These are phyloP conservation scores for Anableps anableps DNA, from an alignment of 2,797 vertebrate species.

Conservation along the genomic window DNA sequence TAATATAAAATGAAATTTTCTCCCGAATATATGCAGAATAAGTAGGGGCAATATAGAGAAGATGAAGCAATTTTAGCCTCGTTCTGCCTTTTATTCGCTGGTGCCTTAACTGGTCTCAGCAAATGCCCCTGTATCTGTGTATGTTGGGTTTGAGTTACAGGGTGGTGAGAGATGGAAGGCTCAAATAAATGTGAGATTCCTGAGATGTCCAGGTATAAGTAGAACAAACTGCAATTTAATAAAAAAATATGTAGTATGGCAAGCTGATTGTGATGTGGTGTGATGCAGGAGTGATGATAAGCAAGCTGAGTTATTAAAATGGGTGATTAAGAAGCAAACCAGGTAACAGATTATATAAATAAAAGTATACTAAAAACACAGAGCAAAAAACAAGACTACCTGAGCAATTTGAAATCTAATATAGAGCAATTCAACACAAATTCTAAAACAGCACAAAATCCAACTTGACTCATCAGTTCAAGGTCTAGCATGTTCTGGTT, in stretches of 20 bases:
- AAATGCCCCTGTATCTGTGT: not conserved
- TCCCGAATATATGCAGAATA: constrained; percentile 29
- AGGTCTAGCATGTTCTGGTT: not conserved
- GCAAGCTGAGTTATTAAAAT: not conserved
- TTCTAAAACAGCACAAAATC: not conserved
- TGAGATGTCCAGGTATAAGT: not conserved
- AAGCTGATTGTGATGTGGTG: not conserved
- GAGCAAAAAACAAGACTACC: not conserved
- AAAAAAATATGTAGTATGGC: not conserved
- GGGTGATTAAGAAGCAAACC: not conserved
- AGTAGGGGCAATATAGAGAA: constrained; percentile 41
- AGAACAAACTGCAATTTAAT: not conserved
- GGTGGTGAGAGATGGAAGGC: not conserved
- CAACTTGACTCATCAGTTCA: not conserved
- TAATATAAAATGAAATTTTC: constrained; percentile 47
- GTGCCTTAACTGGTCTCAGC: not conserved
- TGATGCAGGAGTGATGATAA: not conserved
- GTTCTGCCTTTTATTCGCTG: constrained; percentile 1
- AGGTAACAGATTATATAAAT: not conserved
- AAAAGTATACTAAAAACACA: not conserved
- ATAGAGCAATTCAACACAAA: not conserved
- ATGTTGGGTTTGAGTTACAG: not conserved
- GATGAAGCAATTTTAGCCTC: constrained; percentile 33
- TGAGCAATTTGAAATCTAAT: not conserved
- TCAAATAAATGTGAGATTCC: not conserved